Evolutionary conservation across 2,797 vertebrate genomes (phyloP).

Genomic region (Hybognathus amarus): DNA sequence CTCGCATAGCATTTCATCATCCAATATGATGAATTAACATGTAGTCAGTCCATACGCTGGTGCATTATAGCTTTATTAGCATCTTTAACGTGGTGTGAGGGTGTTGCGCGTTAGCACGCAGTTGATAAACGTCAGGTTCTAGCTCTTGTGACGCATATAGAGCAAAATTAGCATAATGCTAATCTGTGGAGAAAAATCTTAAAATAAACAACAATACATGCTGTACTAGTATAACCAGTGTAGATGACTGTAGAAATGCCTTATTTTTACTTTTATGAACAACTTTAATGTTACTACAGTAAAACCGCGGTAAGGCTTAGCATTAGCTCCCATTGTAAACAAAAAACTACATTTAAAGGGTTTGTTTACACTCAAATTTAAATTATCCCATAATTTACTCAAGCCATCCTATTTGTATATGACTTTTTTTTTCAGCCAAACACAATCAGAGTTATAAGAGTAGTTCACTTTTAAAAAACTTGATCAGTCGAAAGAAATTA

Average conservation of each 20-base stretch:
- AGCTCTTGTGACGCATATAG: not conserved
- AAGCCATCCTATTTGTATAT: too few relatives aligned
- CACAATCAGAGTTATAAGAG: too few relatives aligned
- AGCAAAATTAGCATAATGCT: slow-evolving; percentile 29
- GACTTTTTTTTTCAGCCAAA: too few relatives aligned
- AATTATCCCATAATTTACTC: too few relatives aligned
- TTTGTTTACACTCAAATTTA: too few relatives aligned
- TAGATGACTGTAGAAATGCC: not conserved
- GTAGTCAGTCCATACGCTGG: slow-evolving; percentile 26
- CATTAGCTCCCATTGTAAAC: not conserved
- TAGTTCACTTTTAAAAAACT: too few relatives aligned
- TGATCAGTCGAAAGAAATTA: too few relatives aligned
- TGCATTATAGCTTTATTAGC: slow-evolving; percentile 38
- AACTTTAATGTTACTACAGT: not conserved
- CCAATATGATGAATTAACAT: slow-evolving; percentile 49
- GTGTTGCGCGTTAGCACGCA: not conserved
- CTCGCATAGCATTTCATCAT: slow-evolving; percentile 48
- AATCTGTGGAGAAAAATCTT: not conserved
- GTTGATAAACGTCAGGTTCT: slow-evolving; percentile 17
- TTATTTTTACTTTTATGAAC: not conserved
- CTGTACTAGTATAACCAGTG: not conserved
- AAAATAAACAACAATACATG: not conserved
- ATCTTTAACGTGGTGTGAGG: slow-evolving; percentile 13
- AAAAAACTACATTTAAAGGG: not conserved
- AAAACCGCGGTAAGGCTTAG: not conserved